These are phyloP conservation scores for Actenoides lindsayi DNA, from an alignment of 2,113 vertebrate genomes.

Conservation along the genomic window DNA sequence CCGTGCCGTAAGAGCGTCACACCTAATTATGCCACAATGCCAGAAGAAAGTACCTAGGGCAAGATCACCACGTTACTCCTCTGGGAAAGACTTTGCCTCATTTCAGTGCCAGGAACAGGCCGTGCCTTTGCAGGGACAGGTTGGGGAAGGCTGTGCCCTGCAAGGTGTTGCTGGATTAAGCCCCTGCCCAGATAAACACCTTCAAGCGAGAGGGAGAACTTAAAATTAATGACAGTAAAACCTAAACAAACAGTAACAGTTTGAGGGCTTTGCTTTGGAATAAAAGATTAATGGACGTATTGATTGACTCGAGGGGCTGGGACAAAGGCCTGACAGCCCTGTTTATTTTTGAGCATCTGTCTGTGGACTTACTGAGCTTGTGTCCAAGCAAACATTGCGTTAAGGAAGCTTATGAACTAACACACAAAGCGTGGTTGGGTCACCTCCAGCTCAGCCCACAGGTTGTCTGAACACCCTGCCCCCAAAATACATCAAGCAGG, in stretches of 20 bases:
- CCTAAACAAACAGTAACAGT: neutral
- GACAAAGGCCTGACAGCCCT: slow-evolving; percentile 36
- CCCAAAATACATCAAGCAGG: neutral
- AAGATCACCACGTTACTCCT: neutral
- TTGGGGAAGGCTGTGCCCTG: neutral
- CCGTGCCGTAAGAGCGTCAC: fast-evolving
- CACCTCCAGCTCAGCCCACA: neutral
- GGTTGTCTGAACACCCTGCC: neutral
- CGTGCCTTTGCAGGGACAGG: neutral
- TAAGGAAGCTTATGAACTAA: slow-evolving; percentile 28
- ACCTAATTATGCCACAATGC: neutral
- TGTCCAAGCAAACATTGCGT: slow-evolving; percentile 20
- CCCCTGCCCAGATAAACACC: neutral
- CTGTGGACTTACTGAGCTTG: slow-evolving; percentile 8
- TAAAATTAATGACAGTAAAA: neutral
- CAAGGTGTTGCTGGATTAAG: neutral
- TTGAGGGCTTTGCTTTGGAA: slow-evolving; percentile 38
- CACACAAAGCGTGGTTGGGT: neutral
- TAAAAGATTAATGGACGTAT: neutral
- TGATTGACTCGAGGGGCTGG: slow-evolving; percentile 21
- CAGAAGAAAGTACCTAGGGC: neutral
- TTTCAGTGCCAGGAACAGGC: neutral
- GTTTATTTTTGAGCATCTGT: slow-evolving; percentile 44
- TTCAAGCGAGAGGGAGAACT: neutral
- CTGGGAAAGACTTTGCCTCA: neutral